Base-by-base conservation (phyloP, 1,140 invertebrate genomes). In the Archivesica marissinica region DNA sequence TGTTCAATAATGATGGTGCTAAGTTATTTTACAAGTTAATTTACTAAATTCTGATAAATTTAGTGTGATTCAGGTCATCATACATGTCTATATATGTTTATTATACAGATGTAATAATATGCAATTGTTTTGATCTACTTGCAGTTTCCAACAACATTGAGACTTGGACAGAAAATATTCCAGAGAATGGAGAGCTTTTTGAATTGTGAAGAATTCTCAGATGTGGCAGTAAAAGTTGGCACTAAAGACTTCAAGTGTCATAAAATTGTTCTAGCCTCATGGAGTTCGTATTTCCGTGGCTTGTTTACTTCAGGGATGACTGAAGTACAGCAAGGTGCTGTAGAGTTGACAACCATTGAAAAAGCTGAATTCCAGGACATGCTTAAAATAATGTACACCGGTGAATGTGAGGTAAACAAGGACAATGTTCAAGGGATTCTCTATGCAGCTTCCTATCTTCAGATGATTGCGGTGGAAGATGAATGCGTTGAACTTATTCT, bases 271-370 rank as follows among this genome's bases (percentile, higher is more conserved):
- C 20, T 68, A 44, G 64, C 64, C n/a, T 9, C 33, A 2, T 68
- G 11, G 6, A 68, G 64, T 25, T 44, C 39, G 11, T 68, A 68
- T 44, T 68, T 68, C 23, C 2, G 23, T 11, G 64, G 9, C 20
- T 44, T 68, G 20, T 68, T 68, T n/a, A 38, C 64, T 6, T 68
- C 64, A 11, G 64, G 64, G 23, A 68, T 68, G 64, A 68, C n/a
- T 39, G 64, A 68, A 38, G 39, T 25, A 38, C 30, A 39, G 23
- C 9, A 39, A 20, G 64, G 64, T 6, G 1, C 4, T 38, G 64
- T 68, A 23, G 20, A 38, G 6, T 25, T 68, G 2, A n/a, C 4
- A 23, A 13, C 39, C 6, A 2, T 68, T 39, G 64, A 38, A 7
- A n/a, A 38, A 44, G 41, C 11, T 25, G 64, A 68, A n/a, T 68